These are phyloP conservation scores for Yponomeuta malinellus DNA, from an alignment of 2,888 invertebrate genomes.

Conservation along the genomic window DNA sequence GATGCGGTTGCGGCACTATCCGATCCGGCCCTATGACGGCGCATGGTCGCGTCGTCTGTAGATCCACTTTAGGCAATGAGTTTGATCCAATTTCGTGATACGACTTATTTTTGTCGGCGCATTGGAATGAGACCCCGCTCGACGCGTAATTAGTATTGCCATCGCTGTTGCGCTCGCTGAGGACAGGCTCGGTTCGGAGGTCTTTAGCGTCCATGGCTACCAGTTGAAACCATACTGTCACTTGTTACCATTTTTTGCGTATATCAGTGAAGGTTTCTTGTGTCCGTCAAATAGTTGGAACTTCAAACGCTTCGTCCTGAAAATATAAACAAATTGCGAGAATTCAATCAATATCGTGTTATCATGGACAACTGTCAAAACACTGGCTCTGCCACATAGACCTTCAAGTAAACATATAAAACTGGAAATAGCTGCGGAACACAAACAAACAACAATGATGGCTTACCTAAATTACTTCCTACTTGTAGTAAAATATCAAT, in stretches of 20 bases:
- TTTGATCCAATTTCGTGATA: slow-evolving; percentile 58
- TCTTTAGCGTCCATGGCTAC: slow-evolving; percentile 70
- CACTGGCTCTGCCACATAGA: slow-evolving; percentile 61
- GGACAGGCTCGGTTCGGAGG: slow-evolving; percentile 49
- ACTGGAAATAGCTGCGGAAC: not conserved
- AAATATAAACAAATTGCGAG: slow-evolving; percentile 60
- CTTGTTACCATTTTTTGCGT: slow-evolving; percentile 49
- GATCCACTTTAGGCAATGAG: slow-evolving; percentile 59
- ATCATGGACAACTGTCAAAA: slow-evolving; percentile 69
- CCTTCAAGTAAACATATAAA: slow-evolving; percentile 22
- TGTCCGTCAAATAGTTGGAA: not conserved
- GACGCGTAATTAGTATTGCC: slow-evolving; percentile 54
- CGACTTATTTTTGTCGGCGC: slow-evolving; percentile 47
- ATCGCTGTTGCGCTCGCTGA: slow-evolving; percentile 57
- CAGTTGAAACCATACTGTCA: slow-evolving; percentile 40
- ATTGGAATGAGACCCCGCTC: slow-evolving; percentile 42
- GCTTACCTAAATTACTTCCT: slow-evolving; percentile 1
- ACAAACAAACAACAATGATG: not conserved
- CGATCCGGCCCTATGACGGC: slow-evolving; percentile 71
- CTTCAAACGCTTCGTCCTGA: slow-evolving; percentile 20
- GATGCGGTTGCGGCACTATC: slow-evolving; percentile 44
- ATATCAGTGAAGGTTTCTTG: slow-evolving; percentile 14
- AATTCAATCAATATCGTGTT: slow-evolving; percentile 24
- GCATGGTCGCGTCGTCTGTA: slow-evolving; percentile 57
- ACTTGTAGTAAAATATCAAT: not conserved